Percentiles rank a stretch among this genome's conserved stretches.
Evolutionary conservation across 37 sponge, comb jelly and placozoan genomes (phyloP).

Genomic region (Petrosia ficiformis): DNA sequence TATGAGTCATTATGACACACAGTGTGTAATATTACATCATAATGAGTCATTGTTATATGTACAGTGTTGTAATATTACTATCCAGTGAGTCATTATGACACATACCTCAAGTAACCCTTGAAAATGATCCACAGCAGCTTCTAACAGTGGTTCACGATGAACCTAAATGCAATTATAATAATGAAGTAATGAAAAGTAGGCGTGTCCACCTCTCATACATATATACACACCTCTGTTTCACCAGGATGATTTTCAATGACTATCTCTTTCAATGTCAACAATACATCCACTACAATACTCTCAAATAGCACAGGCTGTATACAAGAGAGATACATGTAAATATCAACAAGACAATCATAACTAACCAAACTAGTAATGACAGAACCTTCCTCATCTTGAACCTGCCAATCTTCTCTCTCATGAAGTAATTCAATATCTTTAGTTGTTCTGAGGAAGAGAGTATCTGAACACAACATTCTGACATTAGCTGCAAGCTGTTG

Average conservation of each 20-base stretch:
- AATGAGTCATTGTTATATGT: no score
- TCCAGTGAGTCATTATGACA: background rate
- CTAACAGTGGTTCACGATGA: conserved; percentile 9
- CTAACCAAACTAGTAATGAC: conserved; percentile 75
- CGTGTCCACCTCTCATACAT: background rate
- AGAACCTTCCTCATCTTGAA: conserved; percentile 82
- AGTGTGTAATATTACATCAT: no score
- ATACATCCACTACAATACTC: conserved; percentile 75
- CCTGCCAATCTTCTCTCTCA: conserved; percentile 83
- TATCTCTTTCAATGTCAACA: conserved; percentile 83
- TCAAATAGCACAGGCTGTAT: conserved; percentile 83
- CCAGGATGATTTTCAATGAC: conserved; percentile 55
- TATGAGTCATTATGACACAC: no score
- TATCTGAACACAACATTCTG: conserved; percentile 54
- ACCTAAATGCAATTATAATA: background rate
- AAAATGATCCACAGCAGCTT: conserved; percentile 26
- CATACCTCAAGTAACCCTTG: conserved; percentile 44
- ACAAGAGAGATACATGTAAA: background rate
- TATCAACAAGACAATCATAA: background rate
- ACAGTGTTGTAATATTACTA: no score
- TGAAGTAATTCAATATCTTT: conserved; percentile 71
- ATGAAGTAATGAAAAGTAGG: background rate
- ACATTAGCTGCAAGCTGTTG: conserved; percentile 49
- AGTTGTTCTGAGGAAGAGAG: conserved; percentile 64
- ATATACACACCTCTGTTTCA: conserved; percentile 26